Conservation (phyloP, 30 jellyfish, hydroid and myxozoan genomes). For the Pelagia noctiluca region DNA sequence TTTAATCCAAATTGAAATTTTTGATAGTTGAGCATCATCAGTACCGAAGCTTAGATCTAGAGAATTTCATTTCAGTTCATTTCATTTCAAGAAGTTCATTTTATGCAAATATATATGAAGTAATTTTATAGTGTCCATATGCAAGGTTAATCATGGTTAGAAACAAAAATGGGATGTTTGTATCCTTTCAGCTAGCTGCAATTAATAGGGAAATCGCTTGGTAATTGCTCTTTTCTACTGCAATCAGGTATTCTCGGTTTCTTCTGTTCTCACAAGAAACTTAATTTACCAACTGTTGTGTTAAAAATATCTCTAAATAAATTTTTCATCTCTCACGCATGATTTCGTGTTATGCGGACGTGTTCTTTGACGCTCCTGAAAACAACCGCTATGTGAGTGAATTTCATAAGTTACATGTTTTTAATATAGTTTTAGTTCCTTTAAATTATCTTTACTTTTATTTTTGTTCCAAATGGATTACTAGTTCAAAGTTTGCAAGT, state of each 20-base stretch:
- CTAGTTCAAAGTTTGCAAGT: no score
- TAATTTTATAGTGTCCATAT: neutral
- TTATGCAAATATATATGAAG: neutral
- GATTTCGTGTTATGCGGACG: no score
- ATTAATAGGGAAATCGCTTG: neutral
- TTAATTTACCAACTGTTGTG: neutral
- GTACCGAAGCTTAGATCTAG: slow-evolving; percentile 2
- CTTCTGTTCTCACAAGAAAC: slow-evolving; percentile 2
- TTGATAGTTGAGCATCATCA: neutral
- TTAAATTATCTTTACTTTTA: no score
- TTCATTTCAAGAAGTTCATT: slow-evolving; percentile 1
- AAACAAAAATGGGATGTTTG: neutral
- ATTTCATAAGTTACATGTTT: no score
- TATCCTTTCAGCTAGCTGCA: slow-evolving; percentile 6
- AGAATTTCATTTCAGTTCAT: slow-evolving; percentile 1
- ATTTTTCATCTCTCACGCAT: no score
- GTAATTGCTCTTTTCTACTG: slow-evolving; percentile 1
- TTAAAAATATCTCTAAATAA: neutral
- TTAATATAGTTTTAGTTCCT: no score
- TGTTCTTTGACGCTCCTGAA: no score
- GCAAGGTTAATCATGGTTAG: slow-evolving; percentile 1
- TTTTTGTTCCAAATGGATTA: no score
- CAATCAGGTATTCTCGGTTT: neutral
- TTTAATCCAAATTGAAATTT: neutral
- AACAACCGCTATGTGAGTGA: no score